A percentile compares a stretch with the other conserved stretches of the same genome.
phyloP scores from a whole-genome alignment of 1,140 invertebrate species.

The Eubasilissa regina region DNA sequence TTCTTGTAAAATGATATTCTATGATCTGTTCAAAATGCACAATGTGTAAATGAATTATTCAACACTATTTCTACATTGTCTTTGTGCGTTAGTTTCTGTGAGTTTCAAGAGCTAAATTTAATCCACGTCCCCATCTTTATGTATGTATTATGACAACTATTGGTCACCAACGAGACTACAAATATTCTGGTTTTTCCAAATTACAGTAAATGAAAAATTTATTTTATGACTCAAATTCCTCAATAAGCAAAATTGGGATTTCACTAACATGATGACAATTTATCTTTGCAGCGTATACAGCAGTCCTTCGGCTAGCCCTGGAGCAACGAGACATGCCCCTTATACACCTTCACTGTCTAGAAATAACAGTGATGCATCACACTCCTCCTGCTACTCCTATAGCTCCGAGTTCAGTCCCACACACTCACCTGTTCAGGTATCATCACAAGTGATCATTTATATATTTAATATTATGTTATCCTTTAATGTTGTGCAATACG shows the following conservation, averaged over 20 bases:
- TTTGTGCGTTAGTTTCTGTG: no score
- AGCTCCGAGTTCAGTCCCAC: slow-evolving; percentile 84
- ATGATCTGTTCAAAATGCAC: no score
- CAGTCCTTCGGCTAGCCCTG: slow-evolving; percentile 88
- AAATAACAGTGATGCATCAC: slow-evolving; percentile 93
- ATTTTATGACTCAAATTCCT: background rate
- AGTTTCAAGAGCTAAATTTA: no score
- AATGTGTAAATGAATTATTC: no score
- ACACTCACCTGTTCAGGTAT: slow-evolving; percentile 87
- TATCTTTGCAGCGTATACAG: slow-evolving; percentile 73
- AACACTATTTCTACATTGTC: no score
- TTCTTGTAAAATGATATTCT: no score
- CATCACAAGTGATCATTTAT: no score
- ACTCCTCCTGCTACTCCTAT: slow-evolving; percentile 86
- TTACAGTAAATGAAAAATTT: background rate
- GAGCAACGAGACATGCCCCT: slow-evolving; percentile 85
- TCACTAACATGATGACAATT: background rate
- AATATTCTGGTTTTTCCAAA: background rate
- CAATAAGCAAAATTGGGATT: background rate
- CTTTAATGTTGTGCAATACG: no score
- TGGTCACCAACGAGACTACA: background rate
- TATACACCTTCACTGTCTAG: slow-evolving; percentile 87
- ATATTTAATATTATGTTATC: no score
- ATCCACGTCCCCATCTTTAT: background rate
- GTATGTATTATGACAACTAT: background rate